Evolutionary conservation across 2,888 invertebrate species (phyloP).

Genomic region (Elaeidobius kamerunicus): DNA sequence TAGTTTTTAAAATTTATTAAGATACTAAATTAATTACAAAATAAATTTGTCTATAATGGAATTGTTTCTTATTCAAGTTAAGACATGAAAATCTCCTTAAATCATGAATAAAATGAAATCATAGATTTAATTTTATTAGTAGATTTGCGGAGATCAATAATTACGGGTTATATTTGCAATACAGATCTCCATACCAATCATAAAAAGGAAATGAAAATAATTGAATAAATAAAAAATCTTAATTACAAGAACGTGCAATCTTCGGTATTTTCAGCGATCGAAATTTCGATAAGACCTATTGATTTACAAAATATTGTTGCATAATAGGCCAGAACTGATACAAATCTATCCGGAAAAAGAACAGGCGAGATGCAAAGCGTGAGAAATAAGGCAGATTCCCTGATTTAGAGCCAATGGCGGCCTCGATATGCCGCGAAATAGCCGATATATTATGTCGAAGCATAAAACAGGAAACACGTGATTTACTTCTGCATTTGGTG

Average conservation of each 20-base stretch:
- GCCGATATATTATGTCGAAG: constrained; percentile 20
- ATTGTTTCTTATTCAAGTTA: no score
- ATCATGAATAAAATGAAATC: no score
- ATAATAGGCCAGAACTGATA: constrained; percentile 19
- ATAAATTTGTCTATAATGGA: no score
- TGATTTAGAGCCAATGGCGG: constrained; percentile 28
- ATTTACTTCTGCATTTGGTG: constrained; percentile 16
- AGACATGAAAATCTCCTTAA: no score
- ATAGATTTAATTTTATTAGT: no score
- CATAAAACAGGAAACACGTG: constrained; percentile 19
- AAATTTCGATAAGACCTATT: constrained; percentile 5
- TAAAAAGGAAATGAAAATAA: background rate
- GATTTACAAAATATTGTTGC: constrained; percentile 14
- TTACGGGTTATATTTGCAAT: no score
- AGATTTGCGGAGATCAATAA: no score
- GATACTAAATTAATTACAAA: no score
- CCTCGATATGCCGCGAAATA: constrained; percentile 16
- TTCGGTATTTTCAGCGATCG: background rate
- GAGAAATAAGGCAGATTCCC: constrained; percentile 28
- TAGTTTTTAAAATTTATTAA: no score
- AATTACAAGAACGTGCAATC: background rate
- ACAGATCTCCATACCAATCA: no score
- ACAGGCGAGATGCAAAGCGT: constrained; percentile 21
- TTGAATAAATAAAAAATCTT: background rate
- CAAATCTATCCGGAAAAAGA: constrained; percentile 18